phyloP scores from a whole-genome alignment of 2,888 invertebrate genomes.

The Podabrus alpinus region DNA sequence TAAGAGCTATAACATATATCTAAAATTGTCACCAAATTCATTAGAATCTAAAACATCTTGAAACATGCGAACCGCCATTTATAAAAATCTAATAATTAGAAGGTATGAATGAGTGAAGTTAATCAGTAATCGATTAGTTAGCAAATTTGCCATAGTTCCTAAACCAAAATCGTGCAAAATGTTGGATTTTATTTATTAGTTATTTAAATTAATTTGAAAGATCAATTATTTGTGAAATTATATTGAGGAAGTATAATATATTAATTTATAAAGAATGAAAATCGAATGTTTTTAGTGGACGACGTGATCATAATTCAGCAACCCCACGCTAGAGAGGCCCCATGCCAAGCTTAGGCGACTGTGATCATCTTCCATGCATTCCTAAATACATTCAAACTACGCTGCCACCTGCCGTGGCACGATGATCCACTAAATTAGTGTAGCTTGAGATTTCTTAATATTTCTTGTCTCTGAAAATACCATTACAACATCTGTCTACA shows the following conservation, averaged over 20 bases:
- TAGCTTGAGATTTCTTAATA: slow-evolving; percentile 50
- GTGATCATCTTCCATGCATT: slow-evolving; percentile 41
- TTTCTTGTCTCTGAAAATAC: slow-evolving; percentile 47
- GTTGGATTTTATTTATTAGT: not conserved
- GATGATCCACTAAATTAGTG: slow-evolving; percentile 52
- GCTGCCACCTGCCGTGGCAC: slow-evolving; percentile 48
- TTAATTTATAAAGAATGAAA: slow-evolving; percentile 12
- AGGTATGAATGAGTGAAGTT: too few relatives aligned
- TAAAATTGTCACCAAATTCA: too few relatives aligned
- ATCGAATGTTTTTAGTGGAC: slow-evolving; percentile 31
- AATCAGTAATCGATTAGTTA: not conserved
- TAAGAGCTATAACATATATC: too few relatives aligned
- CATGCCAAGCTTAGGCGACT: slow-evolving; percentile 51
- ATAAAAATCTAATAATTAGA: too few relatives aligned
- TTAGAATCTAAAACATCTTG: too few relatives aligned
- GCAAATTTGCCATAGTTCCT: not conserved
- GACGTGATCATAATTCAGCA: slow-evolving; percentile 40
- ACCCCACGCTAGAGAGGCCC: slow-evolving; percentile 53
- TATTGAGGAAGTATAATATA: slow-evolving; percentile 5
- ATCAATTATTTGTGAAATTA: not conserved
- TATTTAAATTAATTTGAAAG: not conserved
- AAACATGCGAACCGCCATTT: too few relatives aligned
- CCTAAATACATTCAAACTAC: slow-evolving; percentile 40
- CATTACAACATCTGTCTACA: slow-evolving; percentile 43
- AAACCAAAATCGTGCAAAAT: not conserved